Evolutionary conservation across 2,888 invertebrate species (phyloP).

Genomic region (Luffia ferchaultella): DNA sequence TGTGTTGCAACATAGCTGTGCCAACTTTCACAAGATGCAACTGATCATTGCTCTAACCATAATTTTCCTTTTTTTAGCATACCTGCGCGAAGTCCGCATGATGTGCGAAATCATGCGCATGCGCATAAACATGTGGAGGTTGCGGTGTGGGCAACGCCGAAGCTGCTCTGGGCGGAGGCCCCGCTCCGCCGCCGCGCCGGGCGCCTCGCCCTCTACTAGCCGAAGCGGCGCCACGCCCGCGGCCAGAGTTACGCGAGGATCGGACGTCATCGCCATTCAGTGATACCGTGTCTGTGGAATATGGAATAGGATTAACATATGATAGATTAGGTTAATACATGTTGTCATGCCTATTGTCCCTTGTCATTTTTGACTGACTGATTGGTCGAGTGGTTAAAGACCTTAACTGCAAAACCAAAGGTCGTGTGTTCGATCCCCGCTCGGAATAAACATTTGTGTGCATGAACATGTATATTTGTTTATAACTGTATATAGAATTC

Average conservation of each 20-base stretch:
- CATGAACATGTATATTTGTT: too few species aligned
- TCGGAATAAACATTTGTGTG: too few species aligned
- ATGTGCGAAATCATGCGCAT: conserved; percentile 24
- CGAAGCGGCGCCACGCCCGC: conserved; percentile 10
- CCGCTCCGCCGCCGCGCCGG: conserved; percentile 24
- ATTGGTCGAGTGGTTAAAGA: too few species aligned
- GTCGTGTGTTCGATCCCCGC: too few species aligned
- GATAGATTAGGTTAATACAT: neutral
- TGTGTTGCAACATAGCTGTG: too few species aligned
- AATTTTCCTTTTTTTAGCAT: conserved; percentile 5
- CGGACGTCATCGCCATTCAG: conserved; percentile 55
- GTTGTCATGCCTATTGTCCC: too few species aligned
- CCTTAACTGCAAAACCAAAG: too few species aligned
- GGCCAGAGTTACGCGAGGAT: conserved; percentile 15
- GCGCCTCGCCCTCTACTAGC: too few species aligned
- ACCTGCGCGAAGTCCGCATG: conserved; percentile 47
- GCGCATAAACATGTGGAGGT: conserved; percentile 33
- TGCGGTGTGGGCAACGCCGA: conserved; percentile 33
- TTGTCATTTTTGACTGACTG: too few species aligned
- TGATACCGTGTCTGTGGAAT: conserved; percentile 41
- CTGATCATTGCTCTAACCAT: neutral
- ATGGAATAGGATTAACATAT: neutral
- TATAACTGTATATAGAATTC: too few species aligned
- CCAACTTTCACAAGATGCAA: too few species aligned
- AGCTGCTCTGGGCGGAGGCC: conserved; percentile 49